Base-by-base conservation (phyloP, 2,797 vertebrate species). In the Pangasius krempfi region DNA sequence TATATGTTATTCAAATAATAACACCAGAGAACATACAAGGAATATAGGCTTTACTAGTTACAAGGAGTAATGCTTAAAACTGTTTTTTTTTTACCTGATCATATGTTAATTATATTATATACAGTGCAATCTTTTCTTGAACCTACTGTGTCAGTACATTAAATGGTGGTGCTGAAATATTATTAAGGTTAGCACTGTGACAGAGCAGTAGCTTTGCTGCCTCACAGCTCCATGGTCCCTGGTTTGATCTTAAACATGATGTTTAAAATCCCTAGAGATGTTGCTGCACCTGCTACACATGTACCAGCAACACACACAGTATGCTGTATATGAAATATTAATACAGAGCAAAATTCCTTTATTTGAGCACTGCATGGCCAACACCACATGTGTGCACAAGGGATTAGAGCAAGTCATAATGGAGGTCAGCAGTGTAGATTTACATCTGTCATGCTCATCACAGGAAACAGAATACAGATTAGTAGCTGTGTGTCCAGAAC, bases 371-470 rank as follows among this genome's bases (percentile, higher is more conserved):
- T 79, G n/a, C 76, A 30, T 30, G 6, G 12, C 3, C 27, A 56
- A 20, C 12, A 47, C 22, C 12, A 44, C 25, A 84, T 50, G 37
- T 84, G 25, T 20, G 16, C 22, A 62, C 50, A 54, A 33, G 3
- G 18, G 30, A 58, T 33, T 70, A 27, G 30, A 85, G 40, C 81
- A 58, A 72, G 73, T 64, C 47, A 18, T 84, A 22, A 84, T 60
- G 58, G 68, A 12, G 20, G 73, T 85, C 83, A 80, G 70, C 82
- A 62, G 58, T 54, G 27, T 13, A 56, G 33, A 85, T 66, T 73
- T 75, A 76, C 75, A 87, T 60, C 64, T 72, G 70, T 86, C 76
- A 88, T 30, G 18, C 73, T 88, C 75, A 88, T 68, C n/a, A 82
- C 82, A 85, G 84, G 68, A 78, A 88, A 85, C 20, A 81, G 54